Evolutionary conservation across 2,888 invertebrate species (phyloP), one percentile per base, ranked within the genome.

Genomic region (Pammene fasciana): DNA sequence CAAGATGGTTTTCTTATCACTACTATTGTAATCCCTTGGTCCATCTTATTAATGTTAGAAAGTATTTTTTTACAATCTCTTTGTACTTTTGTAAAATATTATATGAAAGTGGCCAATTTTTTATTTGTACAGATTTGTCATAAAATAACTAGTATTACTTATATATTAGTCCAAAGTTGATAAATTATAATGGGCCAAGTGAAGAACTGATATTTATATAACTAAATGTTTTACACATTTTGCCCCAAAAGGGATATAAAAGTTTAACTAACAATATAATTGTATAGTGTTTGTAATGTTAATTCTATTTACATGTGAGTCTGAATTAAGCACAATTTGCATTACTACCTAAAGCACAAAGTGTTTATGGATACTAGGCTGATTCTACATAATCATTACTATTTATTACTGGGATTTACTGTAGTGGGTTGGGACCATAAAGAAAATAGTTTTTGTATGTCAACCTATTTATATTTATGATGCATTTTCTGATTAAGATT

Each of bases 91-190:
- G 74, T 76, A 77, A 75, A 68, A 57, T 76, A 71, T 67, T 72
- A 75, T 75, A 76, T 74, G 74, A 71, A 75, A 77, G 76, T 77
- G 79, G 83, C 84, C 82, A 86, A 84, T 74, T 26, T 64, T 73
- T 45, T 79, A 70, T 73, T 75, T 82, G 75, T 80, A 82, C 75
- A 79, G 79, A 79, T 76, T 81, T 79, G 79, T 84, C 79, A 82
- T 85, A 80, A 73, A 80, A 73, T 73, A 66, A 46, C 43, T 70
- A 84, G 79, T 79, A 77, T n/a, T n/a, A n/a, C n/a, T n/a, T n/a
- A n/a, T n/a, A n/a, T n/a, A n/a, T 81, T 80, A 79, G 73, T 71
- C 52, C 38, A 26, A 71, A 61, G 74, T 76, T 74, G 26, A 26
- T 26, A 26, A 26, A 26, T 26, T 26, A 26, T 82, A 75, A 75